phyloP scores from a whole-genome alignment of 2,113 vertebrate genomes.

The Odocoileus virginianus region DNA sequence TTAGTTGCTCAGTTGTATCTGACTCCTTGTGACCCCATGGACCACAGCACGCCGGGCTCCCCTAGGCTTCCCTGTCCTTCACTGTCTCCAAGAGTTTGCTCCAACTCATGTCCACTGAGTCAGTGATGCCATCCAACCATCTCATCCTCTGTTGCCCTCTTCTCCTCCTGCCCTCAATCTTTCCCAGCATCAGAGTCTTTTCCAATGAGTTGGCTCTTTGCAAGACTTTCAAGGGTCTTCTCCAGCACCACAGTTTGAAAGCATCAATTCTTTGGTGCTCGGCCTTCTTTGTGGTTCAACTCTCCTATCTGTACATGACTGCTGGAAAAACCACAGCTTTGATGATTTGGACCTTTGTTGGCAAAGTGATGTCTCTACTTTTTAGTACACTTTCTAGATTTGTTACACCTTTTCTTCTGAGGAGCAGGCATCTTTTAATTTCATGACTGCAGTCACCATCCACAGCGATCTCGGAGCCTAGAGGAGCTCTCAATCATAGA shows the following conservation, averaged over 20 bases:
- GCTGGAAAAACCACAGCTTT: not conserved
- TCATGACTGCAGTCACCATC: not conserved
- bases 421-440: not conserved
- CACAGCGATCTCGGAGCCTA: not conserved
- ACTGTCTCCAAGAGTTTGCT: not conserved
- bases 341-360: not conserved
- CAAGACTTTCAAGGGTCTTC: not conserved
- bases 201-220: not conserved
- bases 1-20: not conserved
- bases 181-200: not conserved
- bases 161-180: not conserved
- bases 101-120: not conserved
- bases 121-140: not conserved
- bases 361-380: not conserved
- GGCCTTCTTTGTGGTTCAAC: not conserved
- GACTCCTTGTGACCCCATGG: not conserved
- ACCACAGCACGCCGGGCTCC: not conserved
- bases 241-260: not conserved
- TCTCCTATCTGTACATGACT: not conserved
- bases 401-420: not conserved
- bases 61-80: not conserved
- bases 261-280: rapidly evolving
- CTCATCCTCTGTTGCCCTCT: not conserved
- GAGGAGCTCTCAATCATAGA: not conserved
- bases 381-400: not conserved